Evolutionary conservation across 2,888 invertebrate species (phyloP).

Genomic region (Xestia rhomboidea): DNA sequence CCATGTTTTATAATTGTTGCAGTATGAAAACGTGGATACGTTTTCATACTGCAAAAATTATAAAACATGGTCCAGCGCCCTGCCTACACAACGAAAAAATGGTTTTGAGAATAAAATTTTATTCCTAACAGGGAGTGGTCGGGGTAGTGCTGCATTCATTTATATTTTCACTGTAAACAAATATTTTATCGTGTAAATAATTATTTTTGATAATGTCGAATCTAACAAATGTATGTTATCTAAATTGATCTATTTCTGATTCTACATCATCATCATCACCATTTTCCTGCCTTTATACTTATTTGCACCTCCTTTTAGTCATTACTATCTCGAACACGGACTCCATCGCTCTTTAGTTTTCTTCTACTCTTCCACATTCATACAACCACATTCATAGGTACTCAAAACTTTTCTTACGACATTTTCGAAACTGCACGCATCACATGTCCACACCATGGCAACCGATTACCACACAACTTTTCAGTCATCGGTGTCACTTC

Average conservation of each 20-base stretch:
- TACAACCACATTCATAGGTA: too few species aligned
- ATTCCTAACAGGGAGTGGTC: background rate
- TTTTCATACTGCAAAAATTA: constrained; percentile 41
- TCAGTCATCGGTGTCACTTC: background rate
- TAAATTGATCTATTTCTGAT: background rate
- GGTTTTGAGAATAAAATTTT: constrained; percentile 5
- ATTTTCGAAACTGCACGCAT: too few species aligned
- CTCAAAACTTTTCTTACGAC: too few species aligned
- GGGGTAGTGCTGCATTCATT: constrained; percentile 19
- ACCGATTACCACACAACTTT: background rate
- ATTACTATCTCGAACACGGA: too few species aligned
- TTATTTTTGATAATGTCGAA: background rate
- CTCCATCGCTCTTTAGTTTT: too few species aligned
- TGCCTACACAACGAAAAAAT: constrained; percentile 18
- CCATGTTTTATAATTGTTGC: too few species aligned
- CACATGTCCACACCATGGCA: background rate
- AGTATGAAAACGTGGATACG: too few species aligned
- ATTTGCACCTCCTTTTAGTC: too few species aligned
- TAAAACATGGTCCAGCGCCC: constrained; percentile 25
- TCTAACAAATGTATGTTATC: background rate
- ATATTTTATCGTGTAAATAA: background rate
- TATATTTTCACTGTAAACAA: background rate
- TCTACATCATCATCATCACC: background rate
- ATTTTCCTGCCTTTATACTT: background rate
- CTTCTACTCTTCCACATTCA: too few species aligned